These are phyloP conservation scores for Schizaphis graminum DNA, from an alignment of 2,888 invertebrate genomes.

Conservation along the genomic window DNA sequence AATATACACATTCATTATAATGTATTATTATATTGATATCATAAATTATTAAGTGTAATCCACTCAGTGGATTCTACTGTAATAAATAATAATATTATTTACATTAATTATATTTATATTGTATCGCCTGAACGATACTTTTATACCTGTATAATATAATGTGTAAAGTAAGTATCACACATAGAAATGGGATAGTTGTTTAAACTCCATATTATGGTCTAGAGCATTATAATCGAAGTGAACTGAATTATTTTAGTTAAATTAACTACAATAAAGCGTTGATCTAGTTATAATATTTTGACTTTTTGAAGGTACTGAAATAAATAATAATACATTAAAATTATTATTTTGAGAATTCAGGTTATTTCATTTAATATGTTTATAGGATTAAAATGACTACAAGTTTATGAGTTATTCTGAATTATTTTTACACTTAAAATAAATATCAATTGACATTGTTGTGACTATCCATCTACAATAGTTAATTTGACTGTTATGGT, in stretches of 20 bases:
- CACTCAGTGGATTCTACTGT: no score
- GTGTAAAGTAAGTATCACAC: background rate
- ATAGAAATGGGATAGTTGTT: background rate
- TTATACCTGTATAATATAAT: no score
- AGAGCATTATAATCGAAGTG: background rate
- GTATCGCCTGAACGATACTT: no score
- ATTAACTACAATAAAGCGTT: background rate
- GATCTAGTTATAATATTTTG: background rate
- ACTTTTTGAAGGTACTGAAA: background rate
- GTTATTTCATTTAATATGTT: background rate
- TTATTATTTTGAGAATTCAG: background rate
- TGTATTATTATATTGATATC: no score
- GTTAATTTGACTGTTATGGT: background rate
- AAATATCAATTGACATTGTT: background rate
- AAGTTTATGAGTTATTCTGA: background rate
- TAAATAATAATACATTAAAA: background rate
- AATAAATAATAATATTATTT: no score
- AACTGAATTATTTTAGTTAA: background rate
- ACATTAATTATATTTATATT: no score
- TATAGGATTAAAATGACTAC: no score
- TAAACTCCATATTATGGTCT: background rate
- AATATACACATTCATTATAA: no score
- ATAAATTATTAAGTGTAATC: no score
- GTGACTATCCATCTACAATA: background rate
- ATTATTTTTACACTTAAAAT: background rate